These are phyloP conservation scores for Syngnathoides biaculeatus DNA, from an alignment of 2,113 vertebrate genomes.

Conservation along the genomic window DNA sequence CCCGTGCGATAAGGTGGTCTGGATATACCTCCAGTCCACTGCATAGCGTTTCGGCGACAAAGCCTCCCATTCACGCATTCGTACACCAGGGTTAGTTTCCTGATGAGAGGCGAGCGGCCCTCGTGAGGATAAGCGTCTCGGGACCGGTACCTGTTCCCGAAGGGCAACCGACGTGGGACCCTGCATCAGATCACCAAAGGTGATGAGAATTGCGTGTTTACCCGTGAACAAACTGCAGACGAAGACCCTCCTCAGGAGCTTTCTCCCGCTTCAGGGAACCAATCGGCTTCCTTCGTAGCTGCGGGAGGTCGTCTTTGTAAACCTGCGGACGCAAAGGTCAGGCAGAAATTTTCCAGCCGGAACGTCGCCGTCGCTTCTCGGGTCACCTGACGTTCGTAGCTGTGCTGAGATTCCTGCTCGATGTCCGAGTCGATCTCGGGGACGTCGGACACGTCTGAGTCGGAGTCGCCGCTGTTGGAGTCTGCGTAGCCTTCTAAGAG, in stretches of 20 bases:
- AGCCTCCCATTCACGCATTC: too few species aligned
- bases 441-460: conserved; percentile 93
- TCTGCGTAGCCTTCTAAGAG: conserved; percentile 83
- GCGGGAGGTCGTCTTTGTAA: conserved; percentile 98
- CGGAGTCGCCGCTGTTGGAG: conserved; percentile 94
- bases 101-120: too few species aligned
- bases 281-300: conserved; percentile 87
- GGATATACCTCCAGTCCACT: too few species aligned
- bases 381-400: conserved; percentile 89
- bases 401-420: conserved; percentile 97
- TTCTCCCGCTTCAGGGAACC: conserved; percentile 88
- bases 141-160: too few species aligned
- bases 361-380: conserved; percentile 30
- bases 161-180: too few species aligned
- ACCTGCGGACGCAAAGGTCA: conserved; percentile 72
- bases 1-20: too few species aligned
- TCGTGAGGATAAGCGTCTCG: too few species aligned
- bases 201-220: conserved; percentile 43
- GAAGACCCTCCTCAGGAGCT: conserved; percentile 87
- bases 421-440: conserved; percentile 96
- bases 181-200: too few species aligned
- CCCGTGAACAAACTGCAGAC: conserved; percentile 95
- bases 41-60: too few species aligned
- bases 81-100: too few species aligned
- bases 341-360: neutral